Evolutionary conservation across 2,888 invertebrate genomes (phyloP).

Genomic region (Callosobruchus maculatus): DNA sequence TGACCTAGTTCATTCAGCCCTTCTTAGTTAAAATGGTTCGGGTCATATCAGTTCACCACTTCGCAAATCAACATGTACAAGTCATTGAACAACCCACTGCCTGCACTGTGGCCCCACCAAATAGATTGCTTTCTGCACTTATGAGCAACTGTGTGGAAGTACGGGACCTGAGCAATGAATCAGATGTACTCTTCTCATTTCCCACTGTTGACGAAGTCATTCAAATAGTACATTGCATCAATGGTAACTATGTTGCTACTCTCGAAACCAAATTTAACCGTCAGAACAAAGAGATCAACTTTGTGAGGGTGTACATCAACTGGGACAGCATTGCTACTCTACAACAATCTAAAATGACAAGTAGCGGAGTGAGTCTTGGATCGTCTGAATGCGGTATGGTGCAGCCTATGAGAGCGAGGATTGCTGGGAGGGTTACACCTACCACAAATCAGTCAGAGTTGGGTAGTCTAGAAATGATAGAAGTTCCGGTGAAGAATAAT

Average conservation of each 20-base stretch:
- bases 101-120: slow-evolving; percentile 58
- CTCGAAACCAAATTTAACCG: slow-evolving; percentile 58
- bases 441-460: slow-evolving; percentile 61
- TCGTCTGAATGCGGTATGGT: slow-evolving; percentile 48
- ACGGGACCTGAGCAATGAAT: slow-evolving; percentile 51
- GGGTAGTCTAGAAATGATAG: slow-evolving; percentile 67
- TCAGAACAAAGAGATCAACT: slow-evolving; percentile 50
- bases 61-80: slow-evolving; percentile 62
- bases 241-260: slow-evolving; percentile 66
- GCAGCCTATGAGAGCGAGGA: slow-evolving; percentile 63
- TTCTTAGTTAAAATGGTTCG: slow-evolving; percentile 57
- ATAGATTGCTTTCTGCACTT: slow-evolving; percentile 58
- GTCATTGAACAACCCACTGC: slow-evolving; percentile 64
- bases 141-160: slow-evolving; percentile 61
- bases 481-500: slow-evolving; percentile 61
- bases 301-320: slow-evolving; percentile 71
- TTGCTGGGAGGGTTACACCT: slow-evolving; percentile 72
- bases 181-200: slow-evolving; percentile 57
- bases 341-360: slow-evolving; percentile 50
- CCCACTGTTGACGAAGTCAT: slow-evolving; percentile 71
- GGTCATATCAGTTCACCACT: slow-evolving; percentile 67
- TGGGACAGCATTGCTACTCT: slow-evolving; percentile 60
- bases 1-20: background rate
- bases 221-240: slow-evolving; percentile 62
- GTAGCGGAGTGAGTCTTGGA: slow-evolving; percentile 44